Conservation (phyloP, 2,797 vertebrate species). For the Dermochelys coriacea region DNA sequence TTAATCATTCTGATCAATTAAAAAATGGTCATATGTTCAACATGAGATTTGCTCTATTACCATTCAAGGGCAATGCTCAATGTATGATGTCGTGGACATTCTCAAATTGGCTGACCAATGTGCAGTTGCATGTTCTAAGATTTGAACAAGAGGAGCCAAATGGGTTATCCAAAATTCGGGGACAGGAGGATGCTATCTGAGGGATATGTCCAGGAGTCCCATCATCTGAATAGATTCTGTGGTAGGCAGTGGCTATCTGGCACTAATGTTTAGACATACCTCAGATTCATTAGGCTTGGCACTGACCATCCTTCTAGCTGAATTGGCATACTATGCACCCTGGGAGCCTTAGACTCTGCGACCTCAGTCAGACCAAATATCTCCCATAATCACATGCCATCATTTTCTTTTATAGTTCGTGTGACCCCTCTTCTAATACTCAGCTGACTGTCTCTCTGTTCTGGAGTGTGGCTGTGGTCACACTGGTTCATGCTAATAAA, state of each 20-base stretch:
- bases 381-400: background rate
- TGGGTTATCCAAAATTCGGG: background rate
- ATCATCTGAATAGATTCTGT: background rate
- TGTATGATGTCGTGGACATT: background rate
- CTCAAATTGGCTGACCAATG: background rate
- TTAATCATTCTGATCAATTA: background rate
- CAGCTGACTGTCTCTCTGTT: background rate
- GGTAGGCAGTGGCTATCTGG: background rate
- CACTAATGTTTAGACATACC: background rate
- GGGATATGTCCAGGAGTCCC: background rate
- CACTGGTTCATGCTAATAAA: background rate
- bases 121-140: background rate
- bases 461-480: rapidly evolving
- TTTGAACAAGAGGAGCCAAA: background rate
- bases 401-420: background rate
- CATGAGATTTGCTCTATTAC: background rate
- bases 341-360: background rate
- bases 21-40: background rate
- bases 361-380: background rate
- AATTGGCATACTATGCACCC: background rate
- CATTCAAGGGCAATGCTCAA: background rate
- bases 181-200: background rate
- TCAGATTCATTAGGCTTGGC: background rate
- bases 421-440: background rate
- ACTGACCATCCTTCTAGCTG: background rate